Base-by-base conservation (phyloP, 1,140 invertebrate species). In the Camponotus vicinus region DNA sequence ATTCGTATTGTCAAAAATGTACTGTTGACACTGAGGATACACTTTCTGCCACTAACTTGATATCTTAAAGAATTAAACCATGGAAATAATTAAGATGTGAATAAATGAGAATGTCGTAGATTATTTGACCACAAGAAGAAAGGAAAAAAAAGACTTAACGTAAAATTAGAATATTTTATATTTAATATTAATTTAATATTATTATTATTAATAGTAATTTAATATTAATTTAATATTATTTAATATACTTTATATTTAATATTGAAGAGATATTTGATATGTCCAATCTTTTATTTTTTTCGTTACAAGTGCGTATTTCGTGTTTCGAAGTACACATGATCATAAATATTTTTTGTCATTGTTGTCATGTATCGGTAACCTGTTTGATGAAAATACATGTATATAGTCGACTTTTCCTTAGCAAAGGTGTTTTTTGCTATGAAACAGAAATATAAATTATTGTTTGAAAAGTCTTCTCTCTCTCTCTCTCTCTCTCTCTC, bases 281-380 rank as follows among this genome's bases (percentile, higher is more conserved):
- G 6, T 52, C 27, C 0, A 15, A 52, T 49, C 7, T 45, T 21
- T 21, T 34, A 67, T 83, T 13, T 73, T 73, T 73, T 59, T 27
- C 27, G 59, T 42, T 73, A 45, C 11, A 21, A 27, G 6, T 9
- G 4, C 32, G 64, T 57, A 34, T 21, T 75, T 61, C 27, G 45
- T 49, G 18, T 49, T 59, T 42, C 40, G 40, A 18, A 49, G 27
- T 49, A 15, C 27, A 34, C 5, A 6, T 34, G 49, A 11, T 61
- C 61, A 61, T 8, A 73, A 59, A 73, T 59, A 45, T 18, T 40
- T 73, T 83, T 73, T 61, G 27, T 61, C 27, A n/a, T 15, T 32
- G 49, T 71, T 82, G 8, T 42, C 40, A 42, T 7, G 11, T 70
- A 21, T 42, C 18, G 15, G 0, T 80, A 70, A 55, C 18, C 21